Evolutionary conservation across 2,797 vertebrate species (phyloP).

Genomic region (Tinamus major): DNA sequence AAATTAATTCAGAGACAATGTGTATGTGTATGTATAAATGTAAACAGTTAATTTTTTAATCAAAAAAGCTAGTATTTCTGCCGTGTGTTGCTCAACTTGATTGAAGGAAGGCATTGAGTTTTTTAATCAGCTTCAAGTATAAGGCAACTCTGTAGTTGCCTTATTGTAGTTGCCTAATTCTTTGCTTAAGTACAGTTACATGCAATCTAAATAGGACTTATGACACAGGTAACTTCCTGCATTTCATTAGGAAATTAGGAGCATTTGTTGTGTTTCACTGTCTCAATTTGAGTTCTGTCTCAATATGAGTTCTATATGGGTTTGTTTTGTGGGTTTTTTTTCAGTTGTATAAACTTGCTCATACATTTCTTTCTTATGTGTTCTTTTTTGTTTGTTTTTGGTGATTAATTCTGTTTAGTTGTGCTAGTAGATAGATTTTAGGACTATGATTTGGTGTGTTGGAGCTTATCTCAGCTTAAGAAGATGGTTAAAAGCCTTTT

Average conservation of each 20-base stretch:
- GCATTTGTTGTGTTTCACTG: neutral
- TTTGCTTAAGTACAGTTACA: conserved; percentile 37
- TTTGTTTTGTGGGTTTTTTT: neutral
- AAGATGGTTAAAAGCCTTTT: neutral
- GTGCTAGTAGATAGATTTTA: neutral
- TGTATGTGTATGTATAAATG: too few species aligned
- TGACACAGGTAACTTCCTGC: conserved; percentile 14
- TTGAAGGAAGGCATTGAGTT: neutral
- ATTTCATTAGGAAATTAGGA: neutral
- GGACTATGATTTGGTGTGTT: neutral
- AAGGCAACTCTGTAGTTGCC: conserved; percentile 33
- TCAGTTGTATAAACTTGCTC: neutral
- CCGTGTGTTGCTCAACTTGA: neutral
- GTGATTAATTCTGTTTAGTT: neutral
- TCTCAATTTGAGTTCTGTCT: neutral
- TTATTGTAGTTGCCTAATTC: too few species aligned
- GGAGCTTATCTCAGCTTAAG: neutral
- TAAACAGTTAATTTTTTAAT: neutral
- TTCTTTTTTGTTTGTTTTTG: neutral
- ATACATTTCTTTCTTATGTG: neutral
- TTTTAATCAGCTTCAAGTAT: conserved; percentile 4
- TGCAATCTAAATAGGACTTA: conserved; percentile 48
- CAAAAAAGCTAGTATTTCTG: neutral
- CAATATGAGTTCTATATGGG: too few species aligned
- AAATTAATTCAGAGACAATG: neutral